Percentiles rank a stretch among this genome's conserved stretches.
Evolutionary conservation across 2,113 vertebrate species (phyloP).

Genomic region (Megaceryle maxima): DNA sequence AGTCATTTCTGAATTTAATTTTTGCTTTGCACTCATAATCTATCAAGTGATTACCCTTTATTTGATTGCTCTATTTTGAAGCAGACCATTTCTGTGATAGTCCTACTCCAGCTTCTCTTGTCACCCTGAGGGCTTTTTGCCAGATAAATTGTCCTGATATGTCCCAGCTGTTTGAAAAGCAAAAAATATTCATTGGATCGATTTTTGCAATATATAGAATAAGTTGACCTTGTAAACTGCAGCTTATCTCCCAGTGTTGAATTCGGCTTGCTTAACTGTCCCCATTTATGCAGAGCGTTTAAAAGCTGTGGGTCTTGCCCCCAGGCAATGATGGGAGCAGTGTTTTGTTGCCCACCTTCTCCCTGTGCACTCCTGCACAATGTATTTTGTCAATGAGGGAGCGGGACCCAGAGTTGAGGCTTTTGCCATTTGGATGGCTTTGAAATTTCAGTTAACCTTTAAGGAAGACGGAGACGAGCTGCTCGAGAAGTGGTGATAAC

Average conservation of each 20-base stretch:
- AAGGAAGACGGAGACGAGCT: background rate
- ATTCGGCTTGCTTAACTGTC: background rate
- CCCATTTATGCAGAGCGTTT: background rate
- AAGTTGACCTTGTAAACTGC: background rate
- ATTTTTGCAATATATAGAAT: background rate
- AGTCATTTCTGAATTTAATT: background rate
- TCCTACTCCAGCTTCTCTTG: background rate
- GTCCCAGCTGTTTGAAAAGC: background rate
- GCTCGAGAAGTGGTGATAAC: background rate
- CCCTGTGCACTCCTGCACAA: background rate
- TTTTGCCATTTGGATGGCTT: background rate
- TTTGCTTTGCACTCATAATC: background rate
- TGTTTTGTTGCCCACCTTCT: background rate
- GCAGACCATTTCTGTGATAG: background rate
- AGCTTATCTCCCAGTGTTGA: background rate
- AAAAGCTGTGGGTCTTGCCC: background rate
- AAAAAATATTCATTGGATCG: background rate
- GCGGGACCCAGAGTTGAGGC: background rate
- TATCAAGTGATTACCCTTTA: background rate
- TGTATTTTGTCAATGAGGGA: background rate
- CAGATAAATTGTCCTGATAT: background rate
- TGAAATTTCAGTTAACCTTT: background rate
- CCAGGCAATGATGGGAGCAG: background rate
- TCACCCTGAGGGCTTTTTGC: background rate
- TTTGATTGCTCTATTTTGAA: conserved; percentile 10